Evolutionary conservation across 2,888 invertebrate species (phyloP).

Genomic region (Lycaena phlaeas): DNA sequence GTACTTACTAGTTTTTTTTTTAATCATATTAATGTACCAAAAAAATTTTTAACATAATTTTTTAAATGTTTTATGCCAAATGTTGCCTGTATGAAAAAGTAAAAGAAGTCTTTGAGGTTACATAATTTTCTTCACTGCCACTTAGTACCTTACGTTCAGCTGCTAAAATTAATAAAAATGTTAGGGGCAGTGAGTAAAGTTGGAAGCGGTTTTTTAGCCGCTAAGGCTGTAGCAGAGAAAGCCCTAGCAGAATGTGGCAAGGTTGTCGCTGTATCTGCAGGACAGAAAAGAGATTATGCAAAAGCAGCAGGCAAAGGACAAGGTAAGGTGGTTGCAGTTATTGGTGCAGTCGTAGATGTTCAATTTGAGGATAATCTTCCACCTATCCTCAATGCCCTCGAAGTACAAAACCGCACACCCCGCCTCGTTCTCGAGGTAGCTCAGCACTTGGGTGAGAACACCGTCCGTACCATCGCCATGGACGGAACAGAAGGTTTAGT

Average conservation of each 20-base stretch:
- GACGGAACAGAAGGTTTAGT: slow-evolving; percentile 94
- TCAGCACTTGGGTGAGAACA: slow-evolving; percentile 93
- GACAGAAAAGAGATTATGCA: slow-evolving; percentile 51
- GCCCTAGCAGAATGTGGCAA: slow-evolving; percentile 72
- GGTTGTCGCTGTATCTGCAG: slow-evolving; percentile 54
- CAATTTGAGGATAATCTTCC: slow-evolving; percentile 95
- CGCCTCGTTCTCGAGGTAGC: slow-evolving; percentile 89
- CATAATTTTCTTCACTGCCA: slow-evolving; percentile 50
- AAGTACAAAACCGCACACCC: slow-evolving; percentile 88
- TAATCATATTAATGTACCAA: too few species aligned
- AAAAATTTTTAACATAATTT: too few species aligned
- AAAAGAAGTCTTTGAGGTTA: slow-evolving; percentile 31
- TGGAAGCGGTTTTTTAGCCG: slow-evolving; percentile 74
- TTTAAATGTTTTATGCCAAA: too few species aligned
- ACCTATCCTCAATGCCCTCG: slow-evolving; percentile 94
- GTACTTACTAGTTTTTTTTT: too few species aligned
- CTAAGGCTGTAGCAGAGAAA: slow-evolving; percentile 73
- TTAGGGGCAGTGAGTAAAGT: slow-evolving; percentile 75
- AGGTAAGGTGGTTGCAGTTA: slow-evolving; percentile 92
- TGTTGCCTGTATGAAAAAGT: slow-evolving; percentile 2
- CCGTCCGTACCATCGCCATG: slow-evolving; percentile 95
- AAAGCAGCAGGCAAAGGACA: slow-evolving; percentile 37
- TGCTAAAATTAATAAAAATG: slow-evolving; percentile 56
- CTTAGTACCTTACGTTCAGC: slow-evolving; percentile 34
- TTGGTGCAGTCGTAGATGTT: slow-evolving; percentile 98